These are phyloP conservation scores for Strongylocentrotus purpuratus DNA, from an alignment of 35 echinoderm and acorn worm genomes.

Conservation along the genomic window DNA sequence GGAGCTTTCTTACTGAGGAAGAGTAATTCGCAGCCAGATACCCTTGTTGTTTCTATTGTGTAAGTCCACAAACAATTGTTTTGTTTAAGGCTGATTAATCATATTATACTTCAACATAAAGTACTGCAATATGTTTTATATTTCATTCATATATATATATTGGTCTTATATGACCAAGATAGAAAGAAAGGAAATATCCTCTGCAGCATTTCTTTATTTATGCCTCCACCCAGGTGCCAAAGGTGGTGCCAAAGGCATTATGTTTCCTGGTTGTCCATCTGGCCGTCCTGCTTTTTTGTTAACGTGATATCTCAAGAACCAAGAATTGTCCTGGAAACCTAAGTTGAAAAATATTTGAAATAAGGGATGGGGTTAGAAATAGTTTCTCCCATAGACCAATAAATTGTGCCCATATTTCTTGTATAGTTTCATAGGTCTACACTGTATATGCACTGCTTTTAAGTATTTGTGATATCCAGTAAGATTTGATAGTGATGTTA, in stretches of 20 bases:
- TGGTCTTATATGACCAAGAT: neutral
- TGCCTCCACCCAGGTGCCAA: neutral
- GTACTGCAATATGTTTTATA: neutral
- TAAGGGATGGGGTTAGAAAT: no score
- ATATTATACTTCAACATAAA: neutral
- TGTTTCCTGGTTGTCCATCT: no score
- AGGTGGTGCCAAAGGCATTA: neutral
- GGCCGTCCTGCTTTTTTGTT: no score
- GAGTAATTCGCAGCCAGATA: slow-evolving; percentile 55
- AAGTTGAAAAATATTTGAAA: no score
- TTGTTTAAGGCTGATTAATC: neutral
- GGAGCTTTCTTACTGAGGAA: slow-evolving; percentile 57
- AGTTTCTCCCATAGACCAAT: no score
- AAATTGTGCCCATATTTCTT: no score
- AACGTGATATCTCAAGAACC: no score
- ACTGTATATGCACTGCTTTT: no score
- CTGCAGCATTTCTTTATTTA: neutral
- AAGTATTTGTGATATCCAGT: no score
- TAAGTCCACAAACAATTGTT: slow-evolving; percentile 9
- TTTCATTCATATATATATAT: neutral
- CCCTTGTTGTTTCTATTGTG: slow-evolving; percentile 60
- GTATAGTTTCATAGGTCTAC: no score
- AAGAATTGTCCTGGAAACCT: no score
- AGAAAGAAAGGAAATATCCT: neutral
- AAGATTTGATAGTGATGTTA: no score